Base-by-base conservation (phyloP, 92 coral and sea anemone genomes). In the Zoanthus sansibaricus region DNA sequence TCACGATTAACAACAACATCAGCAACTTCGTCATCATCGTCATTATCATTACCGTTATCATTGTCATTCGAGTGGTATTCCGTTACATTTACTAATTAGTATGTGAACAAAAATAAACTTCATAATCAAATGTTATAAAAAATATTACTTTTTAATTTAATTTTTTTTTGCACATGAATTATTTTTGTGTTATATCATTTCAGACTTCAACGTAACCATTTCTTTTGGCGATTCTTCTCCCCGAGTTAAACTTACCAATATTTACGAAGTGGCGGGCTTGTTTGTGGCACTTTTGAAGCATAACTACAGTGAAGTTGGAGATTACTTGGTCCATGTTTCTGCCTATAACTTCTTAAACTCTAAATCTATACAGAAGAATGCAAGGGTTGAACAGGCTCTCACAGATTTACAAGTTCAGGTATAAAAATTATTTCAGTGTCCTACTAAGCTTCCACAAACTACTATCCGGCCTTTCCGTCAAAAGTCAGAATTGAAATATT, bases 361-460 rank as follows among this genome's bases (percentile, higher is more conserved):
- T 32, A 52, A 56, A 4, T 89, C 94, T 14, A 74, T 87, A 21
- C 75, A 67, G n/a, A 82, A 82, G 8, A 48, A 82, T 21, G 94
- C 94, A 10, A 59, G 82, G 6, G 98, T 96, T 7, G 94, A 94
- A 71, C 86, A 86, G 17, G 83, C 89, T 1, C 83, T 95, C 9
- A 1, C 69, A 45, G 82, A 89, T 25, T 70, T 95, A 47, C 88
- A 88, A 7, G 61, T 90, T 9, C 83, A 91, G 93, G 98, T 95
- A 66, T 46, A 49, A 49, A 11, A 49, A 7, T 49, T 49, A 1
- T 62, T 62, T 21, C 25, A 62, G 9, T n/a, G n/a, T 49, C 12
- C 55, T 0, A 7, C 10, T 49, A 49, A 5, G 55, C 42, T 4
- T 0, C 42, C 42, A 37, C 42, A 37, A 37, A 2, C 42, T 37